These are phyloP conservation scores for Premnoplex brunnescens DNA, from an alignment of 2,797 vertebrate species.

Conservation along the genomic window DNA sequence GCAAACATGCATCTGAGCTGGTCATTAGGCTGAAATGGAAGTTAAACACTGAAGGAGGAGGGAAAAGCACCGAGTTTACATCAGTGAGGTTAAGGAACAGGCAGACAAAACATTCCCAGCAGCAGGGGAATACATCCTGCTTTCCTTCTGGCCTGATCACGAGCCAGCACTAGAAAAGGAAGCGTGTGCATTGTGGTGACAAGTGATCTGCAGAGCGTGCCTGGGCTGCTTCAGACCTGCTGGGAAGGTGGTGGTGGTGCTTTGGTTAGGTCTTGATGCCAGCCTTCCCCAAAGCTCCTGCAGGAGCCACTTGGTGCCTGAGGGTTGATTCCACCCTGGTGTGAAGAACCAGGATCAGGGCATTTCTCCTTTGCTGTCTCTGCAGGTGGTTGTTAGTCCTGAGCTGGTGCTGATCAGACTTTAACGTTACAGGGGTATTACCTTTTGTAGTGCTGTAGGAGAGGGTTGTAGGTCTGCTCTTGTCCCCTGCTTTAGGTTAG, in stretches of 20 bases:
- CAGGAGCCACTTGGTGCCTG: background rate
- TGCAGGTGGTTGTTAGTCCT: background rate
- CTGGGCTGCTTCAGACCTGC: background rate
- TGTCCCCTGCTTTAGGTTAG: background rate
- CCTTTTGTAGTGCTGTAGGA: background rate
- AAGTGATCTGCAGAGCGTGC: background rate
- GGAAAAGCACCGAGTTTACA: background rate
- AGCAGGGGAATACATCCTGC: background rate
- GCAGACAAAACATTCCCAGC: constrained; percentile 23
- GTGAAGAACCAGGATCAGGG: background rate
- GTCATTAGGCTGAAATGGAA: constrained; percentile 42
- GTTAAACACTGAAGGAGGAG: constrained; percentile 11
- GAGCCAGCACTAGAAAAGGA: background rate
- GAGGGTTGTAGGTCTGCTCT: background rate
- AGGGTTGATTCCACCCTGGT: background rate
- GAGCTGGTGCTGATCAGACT: background rate
- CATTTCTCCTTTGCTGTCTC: background rate
- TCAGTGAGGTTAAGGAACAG: constrained; percentile 45
- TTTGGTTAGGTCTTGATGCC: background rate
- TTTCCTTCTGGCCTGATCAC: background rate
- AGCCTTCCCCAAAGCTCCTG: background rate
- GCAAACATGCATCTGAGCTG: background rate
- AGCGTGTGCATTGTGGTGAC: background rate
- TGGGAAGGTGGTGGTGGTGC: background rate
- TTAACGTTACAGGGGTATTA: rapidly evolving